Base-by-base conservation (phyloP, 2,888 invertebrate species). In the Magallana nippona region DNA sequence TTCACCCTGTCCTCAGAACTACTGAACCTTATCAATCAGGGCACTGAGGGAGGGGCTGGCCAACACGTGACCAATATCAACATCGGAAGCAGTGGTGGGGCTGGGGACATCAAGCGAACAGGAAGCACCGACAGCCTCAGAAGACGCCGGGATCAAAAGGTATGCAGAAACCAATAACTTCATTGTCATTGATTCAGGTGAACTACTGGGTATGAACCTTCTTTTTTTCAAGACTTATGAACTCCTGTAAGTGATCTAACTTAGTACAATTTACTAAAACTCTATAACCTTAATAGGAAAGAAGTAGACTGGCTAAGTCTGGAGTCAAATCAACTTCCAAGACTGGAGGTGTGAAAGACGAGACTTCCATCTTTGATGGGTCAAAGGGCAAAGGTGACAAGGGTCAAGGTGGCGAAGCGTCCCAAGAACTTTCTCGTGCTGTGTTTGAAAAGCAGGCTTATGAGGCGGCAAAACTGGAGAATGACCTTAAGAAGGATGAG, bases 371-470 rank as follows among this genome's bases (percentile, higher is more conserved):
- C 55, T 80, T 80, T 80, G 83, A 71, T 62, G 83, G 83, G 27
- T 2, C 78, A 63, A 84, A 84, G 78, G 83, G 83, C 62, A 83
- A 81, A 82, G 84, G 83, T 55, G 82, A 84, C 71, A 82, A 77
- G n/a, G 82, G 79, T n/a, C 71, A 80, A 80, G 71, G 71, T 71
- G 27, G 77, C 32, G 15, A 11, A 2, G 62, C 63, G n/a, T 78
- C 82, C 55, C 87, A 87, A 55, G 91, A 92, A 22, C 88, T 89
- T 77, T 83, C 89, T 60, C 89, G 91, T 81, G 90, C 89, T 84
- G 87, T 93, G 83, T 92, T 93, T 87, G 92, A 92, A 84, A 92
- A 91, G 82, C 93, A 93, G 86, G 92, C 93, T 3, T 93, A 92
- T 62, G 93, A 93, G 84, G 93, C 93, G 11, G 92, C 92, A 10